Conservation (phyloP, 2,797 vertebrate species). For the Catamblyrhynchus diadema region DNA sequence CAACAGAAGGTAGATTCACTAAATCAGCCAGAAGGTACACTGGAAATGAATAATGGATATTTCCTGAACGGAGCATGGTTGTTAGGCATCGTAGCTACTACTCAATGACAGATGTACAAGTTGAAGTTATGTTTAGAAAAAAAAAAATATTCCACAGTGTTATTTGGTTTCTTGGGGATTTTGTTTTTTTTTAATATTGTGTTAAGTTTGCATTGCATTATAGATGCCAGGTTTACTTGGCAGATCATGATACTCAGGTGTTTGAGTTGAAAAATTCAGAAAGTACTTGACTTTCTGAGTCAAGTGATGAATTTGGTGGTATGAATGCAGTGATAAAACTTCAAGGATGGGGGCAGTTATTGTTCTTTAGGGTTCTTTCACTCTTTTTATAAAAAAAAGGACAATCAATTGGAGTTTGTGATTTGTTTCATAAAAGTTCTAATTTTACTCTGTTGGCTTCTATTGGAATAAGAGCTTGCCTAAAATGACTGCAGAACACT, state of each 20-base stretch:
- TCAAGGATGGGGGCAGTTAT: neutral
- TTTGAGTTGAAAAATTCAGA: neutral
- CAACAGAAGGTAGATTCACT: constrained; percentile 31
- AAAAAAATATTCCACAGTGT: neutral
- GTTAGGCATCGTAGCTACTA: neutral
- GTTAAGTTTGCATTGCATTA: neutral
- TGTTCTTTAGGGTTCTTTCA: neutral
- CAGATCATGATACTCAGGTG: neutral
- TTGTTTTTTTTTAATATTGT: rapidly evolving
- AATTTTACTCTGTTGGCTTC: neutral
- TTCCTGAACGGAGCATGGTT: neutral
- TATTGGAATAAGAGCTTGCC: neutral
- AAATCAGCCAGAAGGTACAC: constrained; percentile 39
- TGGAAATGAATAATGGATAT: constrained; percentile 44
- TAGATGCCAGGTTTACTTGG: neutral
- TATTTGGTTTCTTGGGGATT: neutral
- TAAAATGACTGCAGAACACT: neutral
- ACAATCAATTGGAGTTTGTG: neutral
- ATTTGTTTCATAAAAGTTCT: neutral
- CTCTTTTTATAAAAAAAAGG: rapidly evolving
- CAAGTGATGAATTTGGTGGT: neutral
- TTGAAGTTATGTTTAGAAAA: neutral
- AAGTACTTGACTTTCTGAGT: neutral
- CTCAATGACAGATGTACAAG: constrained; percentile 25
- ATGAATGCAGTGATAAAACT: neutral